Conservation (phyloP, 2,113 vertebrate species). For the Motacilla tschutschensis region DNA sequence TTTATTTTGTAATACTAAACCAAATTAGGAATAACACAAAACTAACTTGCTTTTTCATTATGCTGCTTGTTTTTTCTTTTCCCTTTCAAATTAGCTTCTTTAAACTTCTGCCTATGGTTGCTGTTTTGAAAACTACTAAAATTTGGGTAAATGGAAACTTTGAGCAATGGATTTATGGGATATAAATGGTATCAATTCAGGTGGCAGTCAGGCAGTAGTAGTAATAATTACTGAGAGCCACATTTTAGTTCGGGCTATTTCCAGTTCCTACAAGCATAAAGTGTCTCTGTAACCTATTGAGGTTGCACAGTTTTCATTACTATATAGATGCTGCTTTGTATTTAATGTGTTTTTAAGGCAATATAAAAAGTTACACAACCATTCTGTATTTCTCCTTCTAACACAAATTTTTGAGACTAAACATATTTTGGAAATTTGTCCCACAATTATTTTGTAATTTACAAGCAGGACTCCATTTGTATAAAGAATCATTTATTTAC, state of each 20-base stretch:
- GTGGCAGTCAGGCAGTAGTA: background rate
- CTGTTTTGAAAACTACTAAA: slow-evolving; percentile 64
- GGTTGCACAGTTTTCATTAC: background rate
- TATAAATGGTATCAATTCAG: slow-evolving; percentile 39
- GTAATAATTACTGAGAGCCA: background rate
- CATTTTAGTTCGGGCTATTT: background rate
- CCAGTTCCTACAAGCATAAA: background rate
- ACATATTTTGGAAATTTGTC: background rate
- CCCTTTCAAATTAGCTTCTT: slow-evolving; percentile 48
- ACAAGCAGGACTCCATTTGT: background rate
- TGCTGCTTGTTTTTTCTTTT: slow-evolving; percentile 69
- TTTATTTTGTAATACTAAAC: background rate
- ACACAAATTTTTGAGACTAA: background rate
- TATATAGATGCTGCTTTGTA: background rate
- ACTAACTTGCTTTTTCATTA: slow-evolving; percentile 80
- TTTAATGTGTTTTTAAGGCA: background rate
- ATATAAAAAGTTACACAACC: background rate
- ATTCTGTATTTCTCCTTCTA: slow-evolving; percentile 1
- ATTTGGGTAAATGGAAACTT: slow-evolving; percentile 52
- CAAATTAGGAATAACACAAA: background rate
- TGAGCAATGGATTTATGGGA: slow-evolving; percentile 83
- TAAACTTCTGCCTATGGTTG: slow-evolving; percentile 62
- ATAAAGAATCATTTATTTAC: background rate
- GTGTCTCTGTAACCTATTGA: background rate
- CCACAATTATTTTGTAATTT: background rate